Base-by-base conservation (phyloP, 2,888 invertebrate species). In the Thymelicus sylvestris region DNA sequence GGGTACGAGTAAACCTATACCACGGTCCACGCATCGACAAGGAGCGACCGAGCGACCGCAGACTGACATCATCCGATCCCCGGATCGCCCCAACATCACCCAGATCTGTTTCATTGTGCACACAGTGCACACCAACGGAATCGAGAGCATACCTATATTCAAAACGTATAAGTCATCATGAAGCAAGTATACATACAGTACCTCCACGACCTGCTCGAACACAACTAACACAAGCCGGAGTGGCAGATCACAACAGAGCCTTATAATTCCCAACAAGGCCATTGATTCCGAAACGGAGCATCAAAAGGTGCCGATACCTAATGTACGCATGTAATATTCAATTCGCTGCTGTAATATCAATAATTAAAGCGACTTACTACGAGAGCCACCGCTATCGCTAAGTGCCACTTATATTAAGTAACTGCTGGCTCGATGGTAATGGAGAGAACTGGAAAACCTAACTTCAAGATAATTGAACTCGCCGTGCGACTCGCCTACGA, bases 331-430 rank as follows among this genome's bases (percentile, higher is more conserved):
- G 80, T 80, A 79, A 81, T 77, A 75, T 81, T 78, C 78, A 81
- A 81, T 81, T 83, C 78, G 83, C 76, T 77, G 78, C 78, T 75
- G 78, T 81, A 81, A 82, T 83, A 80, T 77, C 75, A 77, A 77
- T 78, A 80, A 80, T 81, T 78, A 78, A 76, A 73, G 72, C 72
- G 71, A 67, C 70, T 66, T 39, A 77, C 81, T 81, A 80, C 79
- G 79, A 79, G 80, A 79, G 79, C 80, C 77, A 82, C 82, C 83
- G 77, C 88, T 84, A 69, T 62, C 77, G 77, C 80, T 86, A 86
- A 90, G 88, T 86, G 87, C 78, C 87, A 86, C 87, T 90, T 88
- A 88, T 80, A 80, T 82, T 84, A 88, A 86, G 85, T 87, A 84
- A 88, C 86, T 78, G 82, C 82, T 86, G 84, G 86, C 85, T 82